Percentiles rank a stretch among this genome's conserved stretches.
phyloP scores from a whole-genome alignment of 1,140 invertebrate genomes.

The Muscidifurax raptorellus region DNA sequence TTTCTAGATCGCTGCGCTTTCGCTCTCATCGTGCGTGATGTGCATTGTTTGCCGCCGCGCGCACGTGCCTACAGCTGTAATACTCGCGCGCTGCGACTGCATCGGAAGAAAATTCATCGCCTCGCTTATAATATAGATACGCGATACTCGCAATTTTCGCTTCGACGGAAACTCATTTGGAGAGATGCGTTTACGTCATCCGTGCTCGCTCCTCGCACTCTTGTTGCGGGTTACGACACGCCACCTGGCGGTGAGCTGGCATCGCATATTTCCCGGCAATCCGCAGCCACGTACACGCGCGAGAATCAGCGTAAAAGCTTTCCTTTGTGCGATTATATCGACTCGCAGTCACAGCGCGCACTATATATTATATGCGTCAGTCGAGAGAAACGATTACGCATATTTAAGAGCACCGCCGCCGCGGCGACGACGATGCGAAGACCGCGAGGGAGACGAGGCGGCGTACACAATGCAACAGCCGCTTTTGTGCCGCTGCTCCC shows the following conservation, averaged over 20 bases:
- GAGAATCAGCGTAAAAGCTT: background rate
- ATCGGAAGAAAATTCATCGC: too few relatives aligned
- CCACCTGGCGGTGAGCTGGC: too few relatives aligned
- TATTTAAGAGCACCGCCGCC: background rate
- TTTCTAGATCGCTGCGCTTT: constrained; percentile 41
- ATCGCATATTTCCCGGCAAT: too few relatives aligned
- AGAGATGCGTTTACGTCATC: background rate
- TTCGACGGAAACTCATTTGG: background rate
- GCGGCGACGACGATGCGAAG: background rate
- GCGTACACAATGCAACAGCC: background rate
- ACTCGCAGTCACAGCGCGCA: background rate
- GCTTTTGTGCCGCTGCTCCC: constrained; percentile 30
- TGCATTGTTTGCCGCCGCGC: background rate
- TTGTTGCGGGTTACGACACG: too few relatives aligned
- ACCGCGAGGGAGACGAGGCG: constrained; percentile 64
- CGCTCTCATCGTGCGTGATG: background rate
- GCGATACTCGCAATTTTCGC: background rate
- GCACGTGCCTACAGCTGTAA: background rate
- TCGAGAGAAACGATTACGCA: constrained; percentile 58
- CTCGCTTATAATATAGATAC: too few relatives aligned
- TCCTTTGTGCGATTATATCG: background rate
- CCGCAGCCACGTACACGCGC: background rate
- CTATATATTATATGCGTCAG: too few relatives aligned
- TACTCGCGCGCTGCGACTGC: background rate
- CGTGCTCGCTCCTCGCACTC: too few relatives aligned